phyloP scores from a whole-genome alignment of 2,113 vertebrate species.

The Hypocryptadius cinnamomeus region DNA sequence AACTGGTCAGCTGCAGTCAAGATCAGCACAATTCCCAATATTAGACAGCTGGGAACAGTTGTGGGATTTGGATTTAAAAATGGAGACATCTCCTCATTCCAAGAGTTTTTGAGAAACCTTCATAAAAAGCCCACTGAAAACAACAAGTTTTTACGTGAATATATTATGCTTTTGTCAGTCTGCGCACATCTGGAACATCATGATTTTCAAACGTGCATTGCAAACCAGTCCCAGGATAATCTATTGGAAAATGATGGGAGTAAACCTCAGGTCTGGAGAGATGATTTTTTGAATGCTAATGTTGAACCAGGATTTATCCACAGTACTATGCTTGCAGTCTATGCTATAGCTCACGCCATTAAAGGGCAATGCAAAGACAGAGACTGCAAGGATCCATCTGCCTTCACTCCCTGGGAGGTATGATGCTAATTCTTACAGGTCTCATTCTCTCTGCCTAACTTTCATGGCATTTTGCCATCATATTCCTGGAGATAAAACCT shows the following conservation, averaged over 20 bases:
- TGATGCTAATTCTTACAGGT: neutral
- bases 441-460: neutral
- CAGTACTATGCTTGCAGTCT: slow-evolving; percentile 77
- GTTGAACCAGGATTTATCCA: slow-evolving; percentile 64
- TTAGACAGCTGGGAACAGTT: slow-evolving; percentile 75
- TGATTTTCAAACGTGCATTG: slow-evolving; percentile 68
- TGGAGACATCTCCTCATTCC: slow-evolving; percentile 69
- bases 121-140: slow-evolving; percentile 5
- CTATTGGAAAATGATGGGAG: neutral
- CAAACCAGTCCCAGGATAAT: slow-evolving; percentile 46
- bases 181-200: slow-evolving; percentile 46
- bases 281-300: slow-evolving; percentile 64
- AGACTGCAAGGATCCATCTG: slow-evolving; percentile 68
- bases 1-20: slow-evolving; percentile 77
- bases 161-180: slow-evolving; percentile 45
- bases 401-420: slow-evolving; percentile 84
- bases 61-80: slow-evolving; percentile 84
- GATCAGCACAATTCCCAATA: slow-evolving; percentile 62
- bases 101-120: slow-evolving; percentile 72
- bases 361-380: slow-evolving; percentile 66
- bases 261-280: slow-evolving; percentile 41
- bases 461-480: neutral
- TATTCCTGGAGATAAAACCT: neutral
- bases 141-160: slow-evolving; percentile 74
- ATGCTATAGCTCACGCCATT: slow-evolving; percentile 75